Base-by-base conservation (phyloP, 2,888 invertebrate genomes). In the Coremacera marginata region DNA sequence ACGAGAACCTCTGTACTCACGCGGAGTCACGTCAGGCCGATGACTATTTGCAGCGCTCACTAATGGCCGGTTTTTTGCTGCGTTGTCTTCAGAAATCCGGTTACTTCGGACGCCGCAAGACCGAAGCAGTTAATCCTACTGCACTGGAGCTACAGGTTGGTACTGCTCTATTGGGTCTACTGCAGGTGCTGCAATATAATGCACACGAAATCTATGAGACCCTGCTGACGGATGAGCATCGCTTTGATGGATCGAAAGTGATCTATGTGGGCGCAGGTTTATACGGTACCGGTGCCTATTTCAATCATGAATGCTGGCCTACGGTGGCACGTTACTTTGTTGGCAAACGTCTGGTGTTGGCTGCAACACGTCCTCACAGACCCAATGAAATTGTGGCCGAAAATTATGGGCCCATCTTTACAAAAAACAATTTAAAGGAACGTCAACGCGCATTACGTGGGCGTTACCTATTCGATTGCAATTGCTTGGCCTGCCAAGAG, bases 231-330 rank as follows among this genome's bases (percentile, higher is more conserved):
- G 85, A 88, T 2, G 91, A 92, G 76, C 91, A 91, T 82, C 85
- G 86, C 63, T 91, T 89, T 51, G 88, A 89, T 60, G 86, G 85
- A 16, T 85, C 88, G 22, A 88, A 86, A 76, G 82, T 87, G 0
- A 80, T 88, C 0, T 88, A 86, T 75, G 81, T 89, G 16, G 89
- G 94, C 0, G 93, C 95, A 2, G 95, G 93, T 0, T 90, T 96
- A 49, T 96, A 94, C 85, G 93, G 94, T 0, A 93, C 94, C 0
- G 94, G 94, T 0, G 93, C 95, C 0, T 91, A 95, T 63, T 95
- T 95, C 87, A 96, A 96, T 89, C 96, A 96, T 84, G 94, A 95
- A 83, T 96, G 96, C 86, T 94, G 94, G 88, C 95, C 95, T 0
- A 92, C 93, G 9, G 93, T 95, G 0, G 92, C 93, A 82, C 94